Conservation (phyloP, 2,888 invertebrate species). For the Archips xylosteana region DNA sequence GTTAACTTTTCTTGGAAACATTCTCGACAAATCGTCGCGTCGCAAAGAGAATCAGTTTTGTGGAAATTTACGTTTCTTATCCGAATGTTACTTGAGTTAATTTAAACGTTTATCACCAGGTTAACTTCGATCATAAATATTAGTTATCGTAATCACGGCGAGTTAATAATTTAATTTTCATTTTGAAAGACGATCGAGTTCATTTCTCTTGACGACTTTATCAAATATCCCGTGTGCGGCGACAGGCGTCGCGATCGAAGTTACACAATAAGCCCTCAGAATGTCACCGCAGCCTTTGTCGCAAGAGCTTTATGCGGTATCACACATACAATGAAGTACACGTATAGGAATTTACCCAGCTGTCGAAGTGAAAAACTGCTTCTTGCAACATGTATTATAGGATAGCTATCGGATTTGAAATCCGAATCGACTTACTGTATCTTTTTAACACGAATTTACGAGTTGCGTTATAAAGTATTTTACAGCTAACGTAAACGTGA, state of each 20-base stretch:
- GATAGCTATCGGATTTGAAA: constrained; percentile 18
- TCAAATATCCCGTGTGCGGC: constrained; percentile 18
- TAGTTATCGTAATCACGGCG: neutral
- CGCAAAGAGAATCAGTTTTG: constrained; percentile 15
- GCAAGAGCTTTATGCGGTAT: constrained; percentile 10
- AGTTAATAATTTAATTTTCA: neutral
- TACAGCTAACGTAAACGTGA: neutral
- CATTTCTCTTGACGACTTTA: constrained; percentile 19
- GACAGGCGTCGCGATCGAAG: constrained; percentile 34
- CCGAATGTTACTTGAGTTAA: constrained; percentile 21
- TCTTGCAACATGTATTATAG: constrained; percentile 6
- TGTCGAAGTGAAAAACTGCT: constrained; percentile 16
- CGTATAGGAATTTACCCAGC: constrained; percentile 7
- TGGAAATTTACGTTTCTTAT: constrained; percentile 23
- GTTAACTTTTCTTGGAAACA: constrained; percentile 29
- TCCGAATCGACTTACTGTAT: neutral
- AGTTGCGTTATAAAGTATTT: constrained; percentile 4
- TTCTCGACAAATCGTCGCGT: constrained; percentile 37
- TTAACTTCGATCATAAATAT: neutral
- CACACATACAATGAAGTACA: constrained; percentile 24
- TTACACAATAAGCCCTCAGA: constrained; percentile 34
- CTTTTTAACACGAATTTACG: constrained; percentile 2
- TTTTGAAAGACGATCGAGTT: constrained; percentile 4
- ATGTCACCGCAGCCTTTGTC: constrained; percentile 33
- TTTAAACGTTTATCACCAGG: constrained; percentile 11